Conservation (phyloP, 2,888 invertebrate species). For the Argyra leucocephala region DNA sequence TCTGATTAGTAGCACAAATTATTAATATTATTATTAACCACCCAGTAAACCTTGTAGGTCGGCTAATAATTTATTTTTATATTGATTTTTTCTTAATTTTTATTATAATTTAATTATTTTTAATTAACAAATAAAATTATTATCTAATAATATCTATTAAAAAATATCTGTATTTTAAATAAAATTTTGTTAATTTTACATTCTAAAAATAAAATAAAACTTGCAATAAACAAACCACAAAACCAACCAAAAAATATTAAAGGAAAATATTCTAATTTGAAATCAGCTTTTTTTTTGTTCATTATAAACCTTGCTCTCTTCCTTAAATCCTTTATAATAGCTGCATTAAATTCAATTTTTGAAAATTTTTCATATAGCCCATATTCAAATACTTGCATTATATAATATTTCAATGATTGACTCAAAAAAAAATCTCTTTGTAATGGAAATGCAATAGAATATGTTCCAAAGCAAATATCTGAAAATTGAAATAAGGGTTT, state of each 20-base stretch:
- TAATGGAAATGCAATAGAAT: background rate
- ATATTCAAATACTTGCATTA: background rate
- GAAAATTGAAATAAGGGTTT: slow-evolving; percentile 31
- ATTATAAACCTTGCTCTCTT: background rate
- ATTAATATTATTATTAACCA: too few relatives aligned
- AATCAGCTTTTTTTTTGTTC: background rate
- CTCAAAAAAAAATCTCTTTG: background rate
- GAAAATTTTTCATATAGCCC: background rate
- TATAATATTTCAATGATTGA: background rate
- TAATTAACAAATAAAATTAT: too few relatives aligned
- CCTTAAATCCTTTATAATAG: background rate
- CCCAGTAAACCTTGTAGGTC: too few relatives aligned
- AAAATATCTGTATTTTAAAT: background rate
- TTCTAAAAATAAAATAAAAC: background rate
- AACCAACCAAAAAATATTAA: background rate
- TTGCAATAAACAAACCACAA: background rate
- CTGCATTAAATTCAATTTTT: background rate
- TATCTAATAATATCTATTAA: too few relatives aligned
- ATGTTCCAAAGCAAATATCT: slow-evolving; percentile 33
- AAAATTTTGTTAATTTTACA: background rate
- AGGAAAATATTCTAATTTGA: background rate
- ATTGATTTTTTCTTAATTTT: too few relatives aligned
- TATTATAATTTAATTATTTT: too few relatives aligned
- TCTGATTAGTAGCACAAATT: too few relatives aligned
- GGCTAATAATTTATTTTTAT: too few relatives aligned